Conservation (phyloP, 2,113 vertebrate species). For the Oncorhynchus kisutch region DNA sequence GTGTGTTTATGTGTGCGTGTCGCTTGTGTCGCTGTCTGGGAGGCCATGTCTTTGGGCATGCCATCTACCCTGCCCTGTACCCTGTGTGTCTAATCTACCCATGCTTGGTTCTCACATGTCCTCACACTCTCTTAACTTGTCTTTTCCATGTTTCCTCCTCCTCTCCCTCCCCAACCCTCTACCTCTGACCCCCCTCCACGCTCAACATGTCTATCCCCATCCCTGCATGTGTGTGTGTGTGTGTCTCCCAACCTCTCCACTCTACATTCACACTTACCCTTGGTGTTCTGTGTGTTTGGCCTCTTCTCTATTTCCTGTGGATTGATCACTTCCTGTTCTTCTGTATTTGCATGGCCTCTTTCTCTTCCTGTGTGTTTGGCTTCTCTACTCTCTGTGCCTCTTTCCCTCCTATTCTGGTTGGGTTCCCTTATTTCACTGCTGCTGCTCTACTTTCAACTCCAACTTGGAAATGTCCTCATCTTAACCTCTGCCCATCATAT, state of each 20-base stretch:
- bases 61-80: constrained; percentile 21
- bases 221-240: background rate
- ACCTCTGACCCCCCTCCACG: background rate
- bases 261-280: background rate
- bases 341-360: constrained; percentile 14
- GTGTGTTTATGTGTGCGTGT: constrained; percentile 2
- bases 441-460: background rate
- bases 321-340: constrained; percentile 21
- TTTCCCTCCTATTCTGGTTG: constrained; percentile 5
- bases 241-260: background rate
- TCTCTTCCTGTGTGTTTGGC: constrained; percentile 2
- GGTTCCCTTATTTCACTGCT: constrained; percentile 1
- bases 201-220: background rate
- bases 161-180: background rate
- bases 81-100: constrained; percentile 14
- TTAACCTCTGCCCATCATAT: background rate
- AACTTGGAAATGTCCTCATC: background rate
- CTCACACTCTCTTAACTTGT: constrained; percentile 40
- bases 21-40: background rate
- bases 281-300: constrained; percentile 1
- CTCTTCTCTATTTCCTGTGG: background rate
- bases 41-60: constrained; percentile 20
- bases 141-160: constrained; percentile 21
- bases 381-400: background rate
- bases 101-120: constrained; percentile 23